Evolutionary conservation across 2,888 invertebrate species (phyloP).

Genomic region (Hedya salicella): DNA sequence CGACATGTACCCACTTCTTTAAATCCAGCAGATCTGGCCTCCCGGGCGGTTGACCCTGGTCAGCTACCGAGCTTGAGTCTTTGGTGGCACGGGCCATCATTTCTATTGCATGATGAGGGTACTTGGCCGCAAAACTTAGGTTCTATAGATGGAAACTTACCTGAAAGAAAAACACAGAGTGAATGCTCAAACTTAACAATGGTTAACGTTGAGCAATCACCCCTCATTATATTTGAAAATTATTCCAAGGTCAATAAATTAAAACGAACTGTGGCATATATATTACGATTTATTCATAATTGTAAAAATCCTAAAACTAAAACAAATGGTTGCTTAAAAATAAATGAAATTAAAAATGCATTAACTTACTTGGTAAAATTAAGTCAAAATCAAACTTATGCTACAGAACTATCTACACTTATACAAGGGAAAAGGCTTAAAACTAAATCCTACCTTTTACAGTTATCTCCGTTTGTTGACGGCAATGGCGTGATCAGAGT

Average conservation of each 20-base stretch:
- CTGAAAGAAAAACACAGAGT: not conserved
- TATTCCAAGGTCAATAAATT: too few species aligned
- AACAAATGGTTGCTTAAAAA: not conserved
- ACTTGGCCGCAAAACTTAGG: not conserved
- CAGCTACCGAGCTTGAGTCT: not conserved
- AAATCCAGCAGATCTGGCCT: slow-evolving; percentile 6
- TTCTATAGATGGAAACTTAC: not conserved
- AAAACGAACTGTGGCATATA: too few species aligned
- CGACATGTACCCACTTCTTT: not conserved
- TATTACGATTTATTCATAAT: too few species aligned
- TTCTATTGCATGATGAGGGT: not conserved
- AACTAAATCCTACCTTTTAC: too few species aligned
- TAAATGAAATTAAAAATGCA: not conserved
- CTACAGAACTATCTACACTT: not conserved
- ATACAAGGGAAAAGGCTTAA: too few species aligned
- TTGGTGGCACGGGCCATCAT: slow-evolving; percentile 8
- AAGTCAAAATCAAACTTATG: not conserved
- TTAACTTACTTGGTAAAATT: not conserved
- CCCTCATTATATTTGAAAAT: too few species aligned
- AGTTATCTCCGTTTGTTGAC: too few species aligned
- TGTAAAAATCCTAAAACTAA: not conserved
- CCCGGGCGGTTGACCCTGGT: not conserved
- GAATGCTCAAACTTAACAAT: too few species aligned
- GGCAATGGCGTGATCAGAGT: too few species aligned
- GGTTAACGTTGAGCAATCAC: too few species aligned